phyloP scores from a whole-genome alignment of 2,113 vertebrate species.

The Bubo scandiacus region DNA sequence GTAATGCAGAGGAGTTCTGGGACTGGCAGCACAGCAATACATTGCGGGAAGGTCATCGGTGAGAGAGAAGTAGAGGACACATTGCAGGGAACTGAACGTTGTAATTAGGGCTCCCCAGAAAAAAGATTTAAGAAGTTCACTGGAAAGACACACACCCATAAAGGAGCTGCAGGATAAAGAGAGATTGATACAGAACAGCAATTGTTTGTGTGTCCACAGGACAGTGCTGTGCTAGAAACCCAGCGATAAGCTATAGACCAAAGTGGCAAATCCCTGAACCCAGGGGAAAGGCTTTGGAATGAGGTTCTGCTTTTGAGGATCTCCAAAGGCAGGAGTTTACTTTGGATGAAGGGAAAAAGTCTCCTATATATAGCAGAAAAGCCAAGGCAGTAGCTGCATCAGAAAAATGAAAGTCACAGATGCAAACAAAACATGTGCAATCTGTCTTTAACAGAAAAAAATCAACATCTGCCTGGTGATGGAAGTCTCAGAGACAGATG shows the following conservation, averaged over 20 bases:
- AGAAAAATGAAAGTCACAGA: background rate
- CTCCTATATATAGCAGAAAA: conserved; percentile 13
- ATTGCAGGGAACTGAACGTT: background rate
- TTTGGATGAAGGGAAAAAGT: background rate
- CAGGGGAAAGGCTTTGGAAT: background rate
- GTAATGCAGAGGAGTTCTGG: background rate
- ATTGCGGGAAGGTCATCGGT: background rate
- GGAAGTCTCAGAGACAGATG: background rate
- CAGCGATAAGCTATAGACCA: background rate
- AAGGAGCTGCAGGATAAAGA: background rate
- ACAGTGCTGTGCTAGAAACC: background rate
- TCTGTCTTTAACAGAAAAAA: background rate
- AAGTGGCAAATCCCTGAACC: background rate
- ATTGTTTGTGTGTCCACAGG: background rate
- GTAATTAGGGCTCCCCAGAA: background rate
- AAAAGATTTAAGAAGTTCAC: background rate
- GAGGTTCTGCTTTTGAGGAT: background rate
- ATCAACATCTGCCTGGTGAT: background rate
- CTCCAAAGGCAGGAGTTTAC: background rate
- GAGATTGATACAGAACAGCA: background rate
- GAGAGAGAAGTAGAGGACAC: background rate
- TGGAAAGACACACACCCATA: background rate
- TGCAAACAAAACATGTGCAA: background rate
- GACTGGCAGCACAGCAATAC: background rate
- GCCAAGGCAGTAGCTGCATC: background rate